phyloP scores from a whole-genome alignment of 2,113 vertebrate species.

The Pundamilia nyererei region DNA sequence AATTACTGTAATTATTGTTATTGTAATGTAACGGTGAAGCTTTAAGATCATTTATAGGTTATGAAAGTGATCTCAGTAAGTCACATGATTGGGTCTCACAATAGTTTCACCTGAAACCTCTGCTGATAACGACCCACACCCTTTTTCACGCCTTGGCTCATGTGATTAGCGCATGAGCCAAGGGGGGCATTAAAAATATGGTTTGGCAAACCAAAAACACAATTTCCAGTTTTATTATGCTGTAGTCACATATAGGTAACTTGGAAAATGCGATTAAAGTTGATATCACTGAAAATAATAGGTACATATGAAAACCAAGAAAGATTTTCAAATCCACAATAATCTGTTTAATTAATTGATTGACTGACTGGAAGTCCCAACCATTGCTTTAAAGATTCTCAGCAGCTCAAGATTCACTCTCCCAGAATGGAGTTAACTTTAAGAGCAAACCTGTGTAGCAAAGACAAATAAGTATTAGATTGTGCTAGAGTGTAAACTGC shows the following conservation, averaged over 20 bases:
- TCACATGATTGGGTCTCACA: background rate
- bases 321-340: background rate
- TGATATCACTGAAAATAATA: background rate
- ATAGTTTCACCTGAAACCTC: background rate
- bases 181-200: background rate
- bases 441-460: background rate
- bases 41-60: background rate
- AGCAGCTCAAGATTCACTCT: background rate
- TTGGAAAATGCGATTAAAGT: background rate
- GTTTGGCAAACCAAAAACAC: background rate
- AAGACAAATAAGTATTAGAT: background rate
- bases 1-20: background rate
- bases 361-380: background rate
- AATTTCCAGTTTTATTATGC: background rate
- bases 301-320: rapidly evolving
- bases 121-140: background rate
- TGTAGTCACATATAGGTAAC: background rate
- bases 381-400: background rate
- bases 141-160: background rate
- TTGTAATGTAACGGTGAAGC: background rate
- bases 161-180: background rate
- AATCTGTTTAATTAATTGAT: background rate
- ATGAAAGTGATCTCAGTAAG: background rate
- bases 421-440: background rate
- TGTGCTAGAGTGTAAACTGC: background rate